These are phyloP conservation scores for Perodicticus potto DNA, from an alignment of 2,797 vertebrate genomes.

Conservation along the genomic window DNA sequence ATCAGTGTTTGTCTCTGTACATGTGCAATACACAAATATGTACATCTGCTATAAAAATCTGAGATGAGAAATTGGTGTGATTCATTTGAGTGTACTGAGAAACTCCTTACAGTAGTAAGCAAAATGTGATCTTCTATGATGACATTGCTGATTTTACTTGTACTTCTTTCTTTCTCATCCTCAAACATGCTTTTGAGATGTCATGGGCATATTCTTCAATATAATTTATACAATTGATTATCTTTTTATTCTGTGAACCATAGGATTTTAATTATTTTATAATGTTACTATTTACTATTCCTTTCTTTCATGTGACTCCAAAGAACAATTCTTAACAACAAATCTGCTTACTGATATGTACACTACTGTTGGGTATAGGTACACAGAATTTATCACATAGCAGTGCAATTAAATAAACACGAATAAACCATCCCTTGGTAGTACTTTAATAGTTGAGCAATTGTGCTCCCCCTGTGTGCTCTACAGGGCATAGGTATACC, in stretches of 20 bases:
- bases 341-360: background rate
- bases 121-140: background rate
- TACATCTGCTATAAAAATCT: background rate
- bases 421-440: conserved; percentile 71
- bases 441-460: conserved; percentile 59
- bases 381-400: conserved; percentile 28
- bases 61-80: background rate
- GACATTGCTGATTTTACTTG: background rate
- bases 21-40: background rate
- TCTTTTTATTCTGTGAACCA: background rate
- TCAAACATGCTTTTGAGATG: background rate
- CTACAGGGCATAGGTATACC: conserved; percentile 81
- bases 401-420: conserved; percentile 62
- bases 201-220: background rate
- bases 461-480: conserved; percentile 86
- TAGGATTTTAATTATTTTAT: background rate
- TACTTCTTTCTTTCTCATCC: background rate
- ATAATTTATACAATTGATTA: background rate
- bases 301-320: background rate
- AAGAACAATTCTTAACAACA: background rate
- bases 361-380: background rate
- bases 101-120: background rate
- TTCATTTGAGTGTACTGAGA: background rate
- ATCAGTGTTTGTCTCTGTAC: background rate
- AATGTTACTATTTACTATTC: background rate